Evolutionary conservation across 1,140 invertebrate genomes (phyloP).

Genomic region (Cheumatopsyche charites): DNA sequence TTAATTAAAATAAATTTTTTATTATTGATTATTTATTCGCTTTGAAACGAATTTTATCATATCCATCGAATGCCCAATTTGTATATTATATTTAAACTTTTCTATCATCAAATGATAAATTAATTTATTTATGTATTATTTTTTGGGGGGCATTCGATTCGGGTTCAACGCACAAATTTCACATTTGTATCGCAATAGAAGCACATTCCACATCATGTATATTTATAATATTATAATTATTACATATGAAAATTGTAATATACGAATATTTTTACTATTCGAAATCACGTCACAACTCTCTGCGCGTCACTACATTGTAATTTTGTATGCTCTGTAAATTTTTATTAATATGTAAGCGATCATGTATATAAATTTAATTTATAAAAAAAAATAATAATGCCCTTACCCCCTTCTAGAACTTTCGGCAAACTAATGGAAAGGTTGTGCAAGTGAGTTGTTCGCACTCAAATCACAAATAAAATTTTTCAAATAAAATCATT

Average conservation of each 20-base stretch:
- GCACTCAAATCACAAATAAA: conserved; percentile 39
- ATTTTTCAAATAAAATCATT: conserved; percentile 33
- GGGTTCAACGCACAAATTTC: not conserved
- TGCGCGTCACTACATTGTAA: conserved; percentile 15
- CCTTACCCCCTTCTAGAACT: conserved; percentile 23
- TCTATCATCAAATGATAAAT: too few relatives aligned
- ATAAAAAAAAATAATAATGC: conserved; percentile 37
- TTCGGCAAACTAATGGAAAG: conserved; percentile 40
- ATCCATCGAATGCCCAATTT: too few relatives aligned
- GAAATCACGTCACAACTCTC: conserved; percentile 4
- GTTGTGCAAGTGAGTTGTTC: conserved; percentile 31
- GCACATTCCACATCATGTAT: conserved; percentile 14
- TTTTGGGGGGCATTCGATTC: too few relatives aligned
- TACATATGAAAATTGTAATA: not conserved
- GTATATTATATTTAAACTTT: too few relatives aligned
- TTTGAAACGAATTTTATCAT: too few relatives aligned
- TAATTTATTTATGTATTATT: too few relatives aligned
- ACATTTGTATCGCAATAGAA: not conserved
- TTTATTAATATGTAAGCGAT: conserved; percentile 29
- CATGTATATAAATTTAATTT: conserved; percentile 41
- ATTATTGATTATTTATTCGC: too few relatives aligned
- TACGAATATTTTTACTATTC: conserved; percentile 9
- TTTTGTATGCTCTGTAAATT: conserved; percentile 37
- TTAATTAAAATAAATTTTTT: too few relatives aligned
- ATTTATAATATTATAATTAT: not conserved